Conservation (phyloP, 2,113 vertebrate genomes). For the Burhinus oedicnemus region DNA sequence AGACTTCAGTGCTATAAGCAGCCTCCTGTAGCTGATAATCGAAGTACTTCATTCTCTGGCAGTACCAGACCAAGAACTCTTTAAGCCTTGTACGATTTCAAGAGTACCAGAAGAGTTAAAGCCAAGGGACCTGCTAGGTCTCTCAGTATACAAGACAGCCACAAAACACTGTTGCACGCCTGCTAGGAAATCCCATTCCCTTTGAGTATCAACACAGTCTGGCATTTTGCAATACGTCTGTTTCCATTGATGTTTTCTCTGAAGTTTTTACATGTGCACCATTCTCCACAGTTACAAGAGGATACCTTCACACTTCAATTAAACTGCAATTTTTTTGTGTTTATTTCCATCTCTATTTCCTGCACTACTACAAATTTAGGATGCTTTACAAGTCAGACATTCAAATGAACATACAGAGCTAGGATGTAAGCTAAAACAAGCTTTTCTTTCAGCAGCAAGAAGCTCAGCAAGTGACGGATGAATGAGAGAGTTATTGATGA, state of each 20-base stretch:
- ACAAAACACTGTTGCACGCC: not conserved
- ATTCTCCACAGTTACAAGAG: not conserved
- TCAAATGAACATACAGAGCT: fast-evolving
- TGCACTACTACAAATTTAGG: not conserved
- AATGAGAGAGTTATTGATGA: not conserved
- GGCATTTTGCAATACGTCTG: not conserved
- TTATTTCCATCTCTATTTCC: not conserved
- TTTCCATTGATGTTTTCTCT: not conserved
- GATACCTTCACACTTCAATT: not conserved
- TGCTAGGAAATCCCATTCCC: not conserved
- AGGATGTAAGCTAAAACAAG: not conserved
- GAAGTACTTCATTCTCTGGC: not conserved
- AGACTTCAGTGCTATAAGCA: not conserved
- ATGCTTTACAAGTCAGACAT: not conserved
- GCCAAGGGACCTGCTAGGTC: not conserved
- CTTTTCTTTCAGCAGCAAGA: not conserved
- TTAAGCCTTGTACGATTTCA: not conserved
- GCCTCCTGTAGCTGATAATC: not conserved
- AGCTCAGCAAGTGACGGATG: not conserved
- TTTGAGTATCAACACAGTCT: not conserved
- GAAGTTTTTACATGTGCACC: not conserved
- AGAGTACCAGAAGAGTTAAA: not conserved
- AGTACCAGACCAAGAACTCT: not conserved
- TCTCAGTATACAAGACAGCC: not conserved
- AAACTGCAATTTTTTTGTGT: not conserved